Conservation (phyloP, 2,797 vertebrate species). For the Falco berigora region DNA sequence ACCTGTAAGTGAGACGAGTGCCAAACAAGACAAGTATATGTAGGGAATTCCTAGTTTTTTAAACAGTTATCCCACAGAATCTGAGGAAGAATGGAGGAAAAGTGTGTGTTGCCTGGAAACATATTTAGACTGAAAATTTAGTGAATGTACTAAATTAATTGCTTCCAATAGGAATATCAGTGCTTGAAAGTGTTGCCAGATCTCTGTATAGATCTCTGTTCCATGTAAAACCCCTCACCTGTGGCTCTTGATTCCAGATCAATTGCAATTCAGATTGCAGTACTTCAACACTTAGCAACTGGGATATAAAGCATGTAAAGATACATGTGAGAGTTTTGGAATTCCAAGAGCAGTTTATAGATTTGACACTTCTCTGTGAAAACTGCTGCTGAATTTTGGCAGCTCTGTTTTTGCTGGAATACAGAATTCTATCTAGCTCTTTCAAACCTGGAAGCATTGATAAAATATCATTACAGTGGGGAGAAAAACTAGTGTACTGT, state of each 20-base stretch:
- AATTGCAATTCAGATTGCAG: background rate
- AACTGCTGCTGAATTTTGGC: background rate
- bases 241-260: background rate
- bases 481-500: background rate
- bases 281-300: background rate
- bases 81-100: background rate
- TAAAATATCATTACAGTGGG: background rate
- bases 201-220: background rate
- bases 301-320: background rate
- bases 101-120: background rate
- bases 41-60: background rate
- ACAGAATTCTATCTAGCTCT: background rate
- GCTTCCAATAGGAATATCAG: background rate
- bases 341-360: background rate
- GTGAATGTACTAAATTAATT: background rate
- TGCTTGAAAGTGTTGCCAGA: background rate
- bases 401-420: background rate
- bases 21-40: background rate
- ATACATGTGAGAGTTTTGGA: background rate
- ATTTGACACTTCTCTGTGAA: background rate
- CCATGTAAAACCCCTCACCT: background rate
- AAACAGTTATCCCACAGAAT: background rate
- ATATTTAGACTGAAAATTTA: background rate
- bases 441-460: background rate
- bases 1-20: background rate